These are phyloP conservation scores for Idris sp. DNA, from an alignment of 1,140 invertebrate species.

Conservation along the genomic window DNA sequence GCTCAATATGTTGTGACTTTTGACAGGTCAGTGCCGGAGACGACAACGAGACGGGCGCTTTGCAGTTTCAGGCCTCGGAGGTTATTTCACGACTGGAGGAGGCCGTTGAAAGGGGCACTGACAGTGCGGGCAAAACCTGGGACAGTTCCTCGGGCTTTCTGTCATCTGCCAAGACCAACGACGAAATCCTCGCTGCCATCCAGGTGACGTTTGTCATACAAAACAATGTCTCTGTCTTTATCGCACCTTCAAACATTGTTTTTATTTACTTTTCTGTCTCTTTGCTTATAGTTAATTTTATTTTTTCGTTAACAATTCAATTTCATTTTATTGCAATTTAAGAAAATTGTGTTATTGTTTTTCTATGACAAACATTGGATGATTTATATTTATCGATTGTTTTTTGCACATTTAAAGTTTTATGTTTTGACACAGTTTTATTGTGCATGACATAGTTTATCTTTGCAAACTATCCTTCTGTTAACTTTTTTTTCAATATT, in stretches of 20 bases:
- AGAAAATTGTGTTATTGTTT: too few species aligned
- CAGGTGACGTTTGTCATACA: slow-evolving; percentile 69
- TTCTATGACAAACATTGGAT: too few species aligned
- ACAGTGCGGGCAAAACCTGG: slow-evolving; percentile 76
- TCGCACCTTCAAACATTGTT: too few species aligned
- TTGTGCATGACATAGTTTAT: too few species aligned
- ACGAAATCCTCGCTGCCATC: slow-evolving; percentile 75
- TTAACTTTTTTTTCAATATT: too few species aligned
- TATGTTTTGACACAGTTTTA: too few species aligned
- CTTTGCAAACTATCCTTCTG: too few species aligned
- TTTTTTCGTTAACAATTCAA: too few species aligned
- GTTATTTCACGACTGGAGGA: slow-evolving; percentile 83
- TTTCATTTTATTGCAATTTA: too few species aligned
- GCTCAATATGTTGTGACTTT: slow-evolving; percentile 64
- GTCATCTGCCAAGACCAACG: slow-evolving; percentile 67
- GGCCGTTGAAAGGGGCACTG: slow-evolving; percentile 79
- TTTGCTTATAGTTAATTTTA: neutral
- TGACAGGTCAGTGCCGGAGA: slow-evolving; percentile 75
- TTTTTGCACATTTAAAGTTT: too few species aligned
- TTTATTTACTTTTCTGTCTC: neutral
- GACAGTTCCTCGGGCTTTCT: slow-evolving; percentile 75
- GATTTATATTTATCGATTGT: too few species aligned
- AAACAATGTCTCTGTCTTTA: neutral
- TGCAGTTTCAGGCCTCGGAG: slow-evolving; percentile 84
- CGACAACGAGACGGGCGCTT: slow-evolving; percentile 75